These are phyloP conservation scores for Sceloporus undulatus DNA, from an alignment of 2,113 vertebrate species.

Conservation along the genomic window DNA sequence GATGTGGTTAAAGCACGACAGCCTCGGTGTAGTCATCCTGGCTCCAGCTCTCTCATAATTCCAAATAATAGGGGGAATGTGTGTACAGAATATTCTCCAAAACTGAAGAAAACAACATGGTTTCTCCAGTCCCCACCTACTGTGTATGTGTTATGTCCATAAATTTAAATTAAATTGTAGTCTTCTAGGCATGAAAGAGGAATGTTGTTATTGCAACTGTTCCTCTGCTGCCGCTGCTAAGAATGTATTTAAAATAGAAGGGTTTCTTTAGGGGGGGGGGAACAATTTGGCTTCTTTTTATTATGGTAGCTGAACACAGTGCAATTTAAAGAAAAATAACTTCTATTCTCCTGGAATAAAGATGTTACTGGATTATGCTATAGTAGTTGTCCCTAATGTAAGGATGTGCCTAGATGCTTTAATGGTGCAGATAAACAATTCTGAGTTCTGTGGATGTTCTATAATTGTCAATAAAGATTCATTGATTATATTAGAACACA, in stretches of 20 bases:
- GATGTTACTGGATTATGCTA: constrained; percentile 48
- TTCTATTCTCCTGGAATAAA: constrained; percentile 35
- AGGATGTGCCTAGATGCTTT: constrained; percentile 31
- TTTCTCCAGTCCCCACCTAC: no score
- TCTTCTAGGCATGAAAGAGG: neutral
- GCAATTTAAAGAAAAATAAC: constrained; percentile 45
- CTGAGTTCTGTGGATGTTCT: constrained; percentile 15
- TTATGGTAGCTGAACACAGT: constrained; percentile 9
- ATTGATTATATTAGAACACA: constrained; percentile 52
- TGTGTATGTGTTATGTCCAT: neutral
- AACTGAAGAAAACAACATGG: neutral
- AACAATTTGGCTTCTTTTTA: constrained; percentile 41
- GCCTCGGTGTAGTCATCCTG: no score
- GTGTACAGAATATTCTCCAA: neutral
- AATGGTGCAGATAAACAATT: constrained; percentile 56
- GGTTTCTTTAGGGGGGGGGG: constrained; percentile 18
- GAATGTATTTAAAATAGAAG: constrained; percentile 43
- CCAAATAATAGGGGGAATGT: neutral
- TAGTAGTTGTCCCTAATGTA: constrained; percentile 40
- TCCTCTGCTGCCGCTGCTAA: neutral
- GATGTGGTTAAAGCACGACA: no score
- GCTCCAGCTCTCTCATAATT: neutral
- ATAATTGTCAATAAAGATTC: constrained; percentile 29
- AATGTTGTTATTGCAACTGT: neutral
- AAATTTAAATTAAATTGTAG: constrained; percentile 46